Base-by-base conservation (phyloP, 2,888 invertebrate species). In the Dasypogon diadema region DNA sequence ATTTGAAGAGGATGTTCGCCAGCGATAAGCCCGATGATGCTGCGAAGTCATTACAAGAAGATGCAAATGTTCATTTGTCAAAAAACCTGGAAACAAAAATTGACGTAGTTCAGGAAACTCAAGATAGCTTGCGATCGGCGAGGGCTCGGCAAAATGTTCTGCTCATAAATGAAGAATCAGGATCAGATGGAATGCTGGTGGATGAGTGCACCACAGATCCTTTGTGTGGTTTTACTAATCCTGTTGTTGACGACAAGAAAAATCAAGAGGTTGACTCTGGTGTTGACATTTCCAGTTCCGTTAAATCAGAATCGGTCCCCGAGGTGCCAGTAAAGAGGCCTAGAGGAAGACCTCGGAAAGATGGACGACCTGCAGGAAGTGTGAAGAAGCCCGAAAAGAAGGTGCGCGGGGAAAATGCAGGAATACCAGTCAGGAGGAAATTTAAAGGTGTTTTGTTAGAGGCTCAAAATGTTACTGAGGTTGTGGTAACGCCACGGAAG, bases 131-230 rank as follows among this genome's bases (percentile, higher is more conserved):
- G 73, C 77, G 60, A 74, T 75, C 60, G n/a, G 65, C 37, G 24
- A 74, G 70, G 51, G 37, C 60, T 16, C 54, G 73, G 14, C 74
- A 77, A 60, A 77, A 75, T 68, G 37, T 78, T 22, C 30, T 79
- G 21, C 54, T 78, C n/a, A 74, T 76, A 5, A 87, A 86, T 78
- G 88, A 88, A 79, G 87, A 86, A 75, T 86, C 87, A 0, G 87
- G 86, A 70, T 88, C 87, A 75, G 87, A 78, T 60, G 78, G 76
- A 18, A 76, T 77, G 72, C 81, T 87, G 48, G 81, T 81, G 5
- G 78, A 85, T 14, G 88, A 88, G 73, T 78, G 78, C 70, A 77
- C 76, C 12, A 76, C 78, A 8, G 78, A 77, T 58, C 77, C 79
- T 21, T 54, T 78, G 2, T 70, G 74, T 37, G 68, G 54, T 76